Base-by-base conservation (phyloP, 1,140 invertebrate species). In the Brachionus paranguensis region DNA sequence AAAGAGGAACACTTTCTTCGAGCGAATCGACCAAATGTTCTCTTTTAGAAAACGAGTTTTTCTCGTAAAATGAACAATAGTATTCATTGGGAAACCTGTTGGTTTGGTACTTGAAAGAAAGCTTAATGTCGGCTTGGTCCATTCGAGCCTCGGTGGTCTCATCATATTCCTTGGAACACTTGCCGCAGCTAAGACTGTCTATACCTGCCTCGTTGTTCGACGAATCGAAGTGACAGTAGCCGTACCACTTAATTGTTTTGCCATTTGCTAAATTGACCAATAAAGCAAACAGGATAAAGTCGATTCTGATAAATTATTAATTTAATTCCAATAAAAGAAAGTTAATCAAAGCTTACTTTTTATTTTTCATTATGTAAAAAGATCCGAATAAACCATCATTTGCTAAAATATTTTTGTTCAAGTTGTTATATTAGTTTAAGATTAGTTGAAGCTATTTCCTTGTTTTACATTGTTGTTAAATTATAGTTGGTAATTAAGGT, bases 391-490 rank as follows among this genome's bases (percentile, higher is more conserved):
- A 33, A 68, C 14, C 65, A 29, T 33, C 65, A 68, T 33, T 33
- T 68, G n/a, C n/a, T 14, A 68, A 43, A 37, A 41, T 17, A 20
- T 43, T 17, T 43, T 43, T 20, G 8, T 43, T 43, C 33, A 72
- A 43, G 17, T 43, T 41, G 17, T 37, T 41, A 72, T 72, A 41
- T 72, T 72, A 43, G 17, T 72, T 72, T 47, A 43, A 43, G 68
- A 43, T 20, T 72, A 43, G 68, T 45, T 20, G 17, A 20, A 72
- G 37, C 10, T 41, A 41, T 72, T 72, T 72, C 68, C 37, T 60
- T 41, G 65, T 41, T 72, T 72, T 72, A 72, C 68, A 72, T 72
- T 41, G 68, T 72, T 72, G 68, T 20, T 72, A 72, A 45, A 72
- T 72, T 72, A 17, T 72, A 60, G 53, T 43, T 72, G 37, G 37